Conservation (phyloP, 2,888 invertebrate species). For the Xylota segnis region DNA sequence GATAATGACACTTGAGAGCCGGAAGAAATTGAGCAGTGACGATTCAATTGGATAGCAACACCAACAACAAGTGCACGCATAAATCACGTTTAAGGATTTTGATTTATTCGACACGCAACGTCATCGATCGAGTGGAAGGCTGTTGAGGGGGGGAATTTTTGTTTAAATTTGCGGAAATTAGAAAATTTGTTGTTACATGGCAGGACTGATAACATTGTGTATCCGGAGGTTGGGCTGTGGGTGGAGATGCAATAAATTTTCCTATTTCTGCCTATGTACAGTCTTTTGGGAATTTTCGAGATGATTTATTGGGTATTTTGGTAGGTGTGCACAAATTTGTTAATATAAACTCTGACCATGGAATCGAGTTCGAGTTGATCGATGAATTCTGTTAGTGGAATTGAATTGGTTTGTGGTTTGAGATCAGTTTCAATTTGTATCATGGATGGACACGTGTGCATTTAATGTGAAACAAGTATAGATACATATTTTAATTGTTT, state of each 20-base stretch:
- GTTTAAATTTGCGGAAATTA: slow-evolving; percentile 28
- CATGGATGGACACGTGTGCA: too few relatives aligned
- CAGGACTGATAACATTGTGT: slow-evolving; percentile 7
- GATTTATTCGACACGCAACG: slow-evolving; percentile 31
- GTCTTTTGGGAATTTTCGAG: neutral
- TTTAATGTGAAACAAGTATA: too few relatives aligned
- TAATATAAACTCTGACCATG: neutral
- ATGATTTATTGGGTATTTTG: slow-evolving; percentile 23
- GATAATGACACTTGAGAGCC: slow-evolving; percentile 13
- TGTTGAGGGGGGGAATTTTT: neutral
- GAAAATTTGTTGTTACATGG: slow-evolving; percentile 15
- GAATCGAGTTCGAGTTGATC: neutral
- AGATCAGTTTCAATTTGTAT: neutral
- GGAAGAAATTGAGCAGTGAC: slow-evolving; percentile 14
- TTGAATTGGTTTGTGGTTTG: neutral
- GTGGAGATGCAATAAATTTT: slow-evolving; percentile 12
- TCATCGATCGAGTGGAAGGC: neutral
- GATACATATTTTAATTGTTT: too few relatives aligned
- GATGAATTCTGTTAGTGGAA: slow-evolving; percentile 8
- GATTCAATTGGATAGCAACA: slow-evolving; percentile 19
- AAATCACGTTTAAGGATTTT: slow-evolving; percentile 11
- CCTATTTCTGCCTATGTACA: neutral
- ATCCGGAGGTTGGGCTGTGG: slow-evolving; percentile 1
- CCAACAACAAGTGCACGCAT: slow-evolving; percentile 27
- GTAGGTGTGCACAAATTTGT: neutral